A percentile compares a stretch with the other conserved stretches of the same genome.
These are phyloP conservation scores for Halichondria panicea DNA, from an alignment of 37 sponge, comb jelly and placozoan species.

Conservation along the genomic window DNA sequence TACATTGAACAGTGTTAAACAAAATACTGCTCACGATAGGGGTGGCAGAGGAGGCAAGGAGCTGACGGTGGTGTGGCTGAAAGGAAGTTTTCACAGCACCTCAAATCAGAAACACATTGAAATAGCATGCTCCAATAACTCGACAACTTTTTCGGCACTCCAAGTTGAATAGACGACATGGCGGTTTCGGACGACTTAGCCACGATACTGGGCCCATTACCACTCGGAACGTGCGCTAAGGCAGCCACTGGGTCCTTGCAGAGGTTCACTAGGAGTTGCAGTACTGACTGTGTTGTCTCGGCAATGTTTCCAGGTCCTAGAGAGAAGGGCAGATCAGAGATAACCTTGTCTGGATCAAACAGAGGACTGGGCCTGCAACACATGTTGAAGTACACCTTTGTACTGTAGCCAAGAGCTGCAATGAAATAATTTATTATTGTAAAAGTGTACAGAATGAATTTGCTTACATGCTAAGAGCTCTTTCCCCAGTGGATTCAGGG, in stretches of 20 bases:
- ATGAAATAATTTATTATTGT: neutral
- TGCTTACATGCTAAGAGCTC: constrained; percentile 55
- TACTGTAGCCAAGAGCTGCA: constrained; percentile 77
- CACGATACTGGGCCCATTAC: constrained; percentile 15
- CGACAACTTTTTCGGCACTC: constrained; percentile 50
- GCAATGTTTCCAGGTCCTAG: constrained; percentile 45
- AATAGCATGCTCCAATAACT: constrained; percentile 59
- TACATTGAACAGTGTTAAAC: neutral
- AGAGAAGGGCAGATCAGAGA: constrained; percentile 47
- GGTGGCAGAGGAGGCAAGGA: constrained; percentile 80
- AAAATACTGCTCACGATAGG: constrained; percentile 49
- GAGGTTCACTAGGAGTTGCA: constrained; percentile 57
- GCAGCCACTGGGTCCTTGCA: constrained; percentile 43
- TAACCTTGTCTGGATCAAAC: constrained; percentile 38
- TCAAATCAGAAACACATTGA: constrained; percentile 24
- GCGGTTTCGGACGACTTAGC: neutral
- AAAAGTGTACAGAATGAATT: neutral
- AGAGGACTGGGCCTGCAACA: constrained; percentile 75
- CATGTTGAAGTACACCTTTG: constrained; percentile 80
- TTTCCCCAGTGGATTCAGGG: constrained; percentile 61
- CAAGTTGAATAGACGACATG: neutral
- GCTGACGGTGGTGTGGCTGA: constrained; percentile 62
- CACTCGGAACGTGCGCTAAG: constrained; percentile 46
- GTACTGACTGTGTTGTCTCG: constrained; percentile 46
- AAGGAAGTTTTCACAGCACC: constrained; percentile 80